A percentile compares a stretch with the other conserved stretches of the same genome.
Conservation (phyloP, 2,113 vertebrate genomes). For the Bujurquina vittata region DNA sequence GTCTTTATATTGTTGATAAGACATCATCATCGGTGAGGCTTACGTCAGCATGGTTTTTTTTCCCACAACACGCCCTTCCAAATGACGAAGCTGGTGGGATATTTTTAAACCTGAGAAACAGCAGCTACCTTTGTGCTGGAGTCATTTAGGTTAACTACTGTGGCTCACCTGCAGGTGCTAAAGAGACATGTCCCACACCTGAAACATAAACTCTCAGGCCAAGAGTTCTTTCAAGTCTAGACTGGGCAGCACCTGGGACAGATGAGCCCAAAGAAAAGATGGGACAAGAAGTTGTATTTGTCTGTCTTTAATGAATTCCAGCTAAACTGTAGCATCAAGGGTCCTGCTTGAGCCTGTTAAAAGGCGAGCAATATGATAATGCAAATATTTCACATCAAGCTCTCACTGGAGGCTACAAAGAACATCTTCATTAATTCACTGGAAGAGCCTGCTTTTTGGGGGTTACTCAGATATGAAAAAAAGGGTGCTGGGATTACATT, state of each 20-base stretch:
- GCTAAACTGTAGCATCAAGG: not conserved
- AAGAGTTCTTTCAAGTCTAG: not conserved
- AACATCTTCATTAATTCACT: slow-evolving; percentile 70
- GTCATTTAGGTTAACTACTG: slow-evolving; percentile 62
- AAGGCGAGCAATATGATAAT: slow-evolving; percentile 45
- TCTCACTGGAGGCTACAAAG: slow-evolving; percentile 55
- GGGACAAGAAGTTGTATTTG: slow-evolving; percentile 13
- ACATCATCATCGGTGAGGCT: slow-evolving; percentile 32
- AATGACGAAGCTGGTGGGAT: slow-evolving; percentile 14
- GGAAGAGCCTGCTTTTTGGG: slow-evolving; percentile 39
- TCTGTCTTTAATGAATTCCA: slow-evolving; percentile 10
- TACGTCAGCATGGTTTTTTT: slow-evolving; percentile 25
- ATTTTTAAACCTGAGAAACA: slow-evolving; percentile 62
- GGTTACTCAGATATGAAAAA: slow-evolving; percentile 53
- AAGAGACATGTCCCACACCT: slow-evolving; percentile 38
- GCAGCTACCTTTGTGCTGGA: slow-evolving; percentile 53
- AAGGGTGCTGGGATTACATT: slow-evolving; percentile 54
- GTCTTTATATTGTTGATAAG: slow-evolving; percentile 21
- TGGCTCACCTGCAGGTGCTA: slow-evolving; percentile 48
- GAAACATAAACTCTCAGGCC: slow-evolving; percentile 22
- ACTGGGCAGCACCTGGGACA: not conserved
- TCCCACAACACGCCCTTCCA: slow-evolving; percentile 26
- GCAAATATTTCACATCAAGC: slow-evolving; percentile 61
- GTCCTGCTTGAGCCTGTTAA: slow-evolving; percentile 25
- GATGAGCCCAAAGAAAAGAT: not conserved